A percentile compares a stretch with the other conserved stretches of the same genome.
These are phyloP conservation scores for Camelus bactrianus DNA, from an alignment of 2,113 vertebrate genomes.

Conservation along the genomic window DNA sequence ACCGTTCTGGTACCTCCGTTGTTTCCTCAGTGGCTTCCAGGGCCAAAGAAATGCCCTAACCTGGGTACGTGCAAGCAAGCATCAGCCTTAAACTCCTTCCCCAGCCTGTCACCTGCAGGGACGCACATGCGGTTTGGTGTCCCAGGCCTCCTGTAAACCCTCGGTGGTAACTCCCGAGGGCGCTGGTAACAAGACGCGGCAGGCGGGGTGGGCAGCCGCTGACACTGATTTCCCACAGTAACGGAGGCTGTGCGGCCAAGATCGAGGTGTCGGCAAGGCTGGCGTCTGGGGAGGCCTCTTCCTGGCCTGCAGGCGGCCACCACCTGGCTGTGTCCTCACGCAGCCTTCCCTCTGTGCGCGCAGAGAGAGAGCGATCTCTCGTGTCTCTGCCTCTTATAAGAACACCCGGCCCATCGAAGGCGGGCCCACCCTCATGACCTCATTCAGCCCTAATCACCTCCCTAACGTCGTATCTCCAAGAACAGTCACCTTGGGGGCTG, in stretches of 20 bases:
- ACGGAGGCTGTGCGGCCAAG: not conserved
- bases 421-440: not conserved
- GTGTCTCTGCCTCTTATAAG: not conserved
- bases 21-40: not conserved
- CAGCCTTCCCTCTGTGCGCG: fast-evolving
- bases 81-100: not conserved
- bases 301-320: not conserved
- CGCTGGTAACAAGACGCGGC: too few relatives aligned
- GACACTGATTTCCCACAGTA: not conserved
- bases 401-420: not conserved
- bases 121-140: not conserved
- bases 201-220: not conserved
- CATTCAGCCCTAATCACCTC: not conserved
- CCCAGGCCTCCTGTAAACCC: not conserved
- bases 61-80: not conserved
- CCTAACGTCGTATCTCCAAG: not conserved
- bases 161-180: too few relatives aligned
- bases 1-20: not conserved
- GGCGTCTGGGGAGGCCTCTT: not conserved
- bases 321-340: not conserved
- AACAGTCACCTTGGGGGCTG: not conserved
- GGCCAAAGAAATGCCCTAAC: not conserved
- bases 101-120: not conserved
- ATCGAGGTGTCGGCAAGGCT: too few relatives aligned
- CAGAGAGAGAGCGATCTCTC: not conserved